These are phyloP conservation scores for Lophotriccus pileatus DNA, from an alignment of 2,797 vertebrate genomes.

Conservation along the genomic window DNA sequence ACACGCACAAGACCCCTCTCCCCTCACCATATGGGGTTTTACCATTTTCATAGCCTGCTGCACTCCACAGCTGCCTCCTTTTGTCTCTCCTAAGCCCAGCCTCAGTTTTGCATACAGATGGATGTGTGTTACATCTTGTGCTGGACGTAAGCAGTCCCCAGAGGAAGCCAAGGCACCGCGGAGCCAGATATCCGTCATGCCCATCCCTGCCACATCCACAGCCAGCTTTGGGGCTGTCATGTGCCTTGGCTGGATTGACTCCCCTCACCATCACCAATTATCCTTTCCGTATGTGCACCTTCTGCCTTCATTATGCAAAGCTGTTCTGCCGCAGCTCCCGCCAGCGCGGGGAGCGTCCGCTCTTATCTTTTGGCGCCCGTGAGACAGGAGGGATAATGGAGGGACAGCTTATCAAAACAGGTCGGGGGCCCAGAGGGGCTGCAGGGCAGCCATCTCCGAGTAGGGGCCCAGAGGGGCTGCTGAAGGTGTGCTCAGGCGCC, in stretches of 20 bases:
- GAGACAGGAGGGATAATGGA: neutral
- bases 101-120: neutral
- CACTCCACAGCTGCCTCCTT: neutral
- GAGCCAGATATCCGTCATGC: neutral
- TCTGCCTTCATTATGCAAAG: neutral
- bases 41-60: neutral
- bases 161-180: fast-evolving
- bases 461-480: fast-evolving
- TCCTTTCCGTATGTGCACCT: neutral
- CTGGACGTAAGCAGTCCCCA: neutral
- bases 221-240: neutral
- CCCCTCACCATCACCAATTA: neutral
- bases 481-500: neutral
- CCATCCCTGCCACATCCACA: neutral
- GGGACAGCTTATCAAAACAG: neutral
- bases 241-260: neutral
- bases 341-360: fast-evolving
- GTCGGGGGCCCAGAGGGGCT: neutral
- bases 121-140: neutral
- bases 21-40: neutral
- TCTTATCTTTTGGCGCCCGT: neutral
- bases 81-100: neutral
- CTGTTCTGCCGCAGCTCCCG: neutral
- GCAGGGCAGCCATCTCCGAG: neutral
- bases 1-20: neutral